phyloP scores from a whole-genome alignment of 2,888 invertebrate species.

The Carterocephalus palaemon region DNA sequence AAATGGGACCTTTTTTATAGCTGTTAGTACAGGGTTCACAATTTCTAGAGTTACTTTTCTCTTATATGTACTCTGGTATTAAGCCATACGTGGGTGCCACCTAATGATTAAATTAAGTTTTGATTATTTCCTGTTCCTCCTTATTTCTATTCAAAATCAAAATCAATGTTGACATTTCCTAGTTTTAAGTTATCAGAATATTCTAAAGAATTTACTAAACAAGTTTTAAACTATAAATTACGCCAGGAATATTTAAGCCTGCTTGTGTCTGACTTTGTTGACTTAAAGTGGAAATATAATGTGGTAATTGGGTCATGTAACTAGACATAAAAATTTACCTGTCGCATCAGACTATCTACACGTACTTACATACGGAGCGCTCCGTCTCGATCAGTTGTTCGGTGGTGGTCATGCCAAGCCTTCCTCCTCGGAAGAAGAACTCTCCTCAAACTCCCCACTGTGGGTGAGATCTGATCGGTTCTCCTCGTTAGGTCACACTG shows the following conservation, averaged over 20 bases:
- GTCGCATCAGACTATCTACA: not conserved
- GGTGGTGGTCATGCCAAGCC: not conserved
- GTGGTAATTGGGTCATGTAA: not conserved
- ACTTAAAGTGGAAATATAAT: no score
- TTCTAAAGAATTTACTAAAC: no score
- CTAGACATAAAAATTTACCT: not conserved
- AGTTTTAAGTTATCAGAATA: no score
- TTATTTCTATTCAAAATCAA: conserved; percentile 22
- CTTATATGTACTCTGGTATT: conserved; percentile 11
- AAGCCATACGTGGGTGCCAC: conserved; percentile 12
- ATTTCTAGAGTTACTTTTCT: no score
- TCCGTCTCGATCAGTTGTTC: not conserved
- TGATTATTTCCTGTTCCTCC: conserved; percentile 12
- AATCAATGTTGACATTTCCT: not conserved
- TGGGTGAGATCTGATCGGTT: not conserved
- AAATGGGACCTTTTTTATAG: no score
- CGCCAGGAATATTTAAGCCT: no score
- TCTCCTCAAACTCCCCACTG: not conserved
- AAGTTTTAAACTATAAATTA: not conserved
- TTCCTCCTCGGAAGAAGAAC: not conserved
- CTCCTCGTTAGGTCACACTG: not conserved
- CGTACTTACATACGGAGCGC: not conserved
- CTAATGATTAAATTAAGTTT: conserved; percentile 16
- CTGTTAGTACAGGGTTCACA: no score
- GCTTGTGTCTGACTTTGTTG: no score